Base-by-base conservation (phyloP, 2,113 vertebrate genomes). In the Centropristis striata region DNA sequence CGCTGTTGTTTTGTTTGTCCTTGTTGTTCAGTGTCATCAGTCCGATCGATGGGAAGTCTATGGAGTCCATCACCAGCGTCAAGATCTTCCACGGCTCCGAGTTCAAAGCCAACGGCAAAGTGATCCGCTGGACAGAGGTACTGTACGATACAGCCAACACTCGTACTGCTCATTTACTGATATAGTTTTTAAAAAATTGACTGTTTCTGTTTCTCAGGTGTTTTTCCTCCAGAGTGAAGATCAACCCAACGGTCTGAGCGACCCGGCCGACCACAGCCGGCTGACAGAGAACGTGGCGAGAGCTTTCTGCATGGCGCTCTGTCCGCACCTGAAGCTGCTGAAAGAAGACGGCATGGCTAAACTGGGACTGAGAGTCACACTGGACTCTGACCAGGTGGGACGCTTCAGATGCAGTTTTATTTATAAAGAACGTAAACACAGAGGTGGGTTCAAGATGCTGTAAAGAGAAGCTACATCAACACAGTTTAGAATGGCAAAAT, bases 81-180 rank as follows among this genome's bases (percentile, higher is more conserved):
- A 99, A 99, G 95, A 98, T 99, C 93, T 99, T 99, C 86, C 98
- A 99, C 11, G 98, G 98, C 75, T 97, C 98, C 0, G 98, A 99
- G 91, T 98, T 97, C 93, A 99, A 98, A 95, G 97, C 97, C 13
- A 99, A 98, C 0, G 98, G 98, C 41, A 99, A 99, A 90, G 97
- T 99, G 85, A 97, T 99, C 88, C 96, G 97, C 77, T 99, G 98
- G 98, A 99, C 97, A 8, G 98, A 99, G 97, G 98, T 98, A 32
- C 32, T 32, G 32, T n/a, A 86, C 12, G 0, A 8, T 10, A 1
- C 61, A 15, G 1, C 28, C 0, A 0, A 16, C 28, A 18, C 16
- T 8, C 28, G 0, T 0, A 20, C 64, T 23, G 37, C 44, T 53
- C 39, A 9, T 65, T 61, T 27, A 23, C 28, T 8, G 20, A 27